phyloP scores from a whole-genome alignment of 2,888 invertebrate genomes.

The Troilus luridus region DNA sequence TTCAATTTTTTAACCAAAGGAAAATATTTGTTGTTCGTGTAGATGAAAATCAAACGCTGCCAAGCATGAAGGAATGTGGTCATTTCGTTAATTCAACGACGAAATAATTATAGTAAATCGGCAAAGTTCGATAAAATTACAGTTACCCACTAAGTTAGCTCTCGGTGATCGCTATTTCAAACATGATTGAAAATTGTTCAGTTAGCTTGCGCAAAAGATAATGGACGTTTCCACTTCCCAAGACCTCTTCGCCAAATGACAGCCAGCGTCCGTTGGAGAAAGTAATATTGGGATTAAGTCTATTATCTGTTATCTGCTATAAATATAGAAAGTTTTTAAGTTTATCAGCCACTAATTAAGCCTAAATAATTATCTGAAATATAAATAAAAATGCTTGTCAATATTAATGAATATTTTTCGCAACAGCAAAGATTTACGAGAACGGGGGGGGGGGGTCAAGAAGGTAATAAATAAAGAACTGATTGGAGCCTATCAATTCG shows the following conservation, averaged over 20 bases:
- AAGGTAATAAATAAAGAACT: background rate
- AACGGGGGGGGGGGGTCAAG: background rate
- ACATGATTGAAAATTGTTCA: background rate
- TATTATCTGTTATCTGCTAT: no score
- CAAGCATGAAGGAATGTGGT: background rate
- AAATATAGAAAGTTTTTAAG: no score
- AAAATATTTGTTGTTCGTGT: no score
- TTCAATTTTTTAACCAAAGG: no score
- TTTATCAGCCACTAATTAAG: no score
- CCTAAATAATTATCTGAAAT: no score
- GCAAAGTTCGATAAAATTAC: background rate
- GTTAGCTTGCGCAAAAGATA: background rate
- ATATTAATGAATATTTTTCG: background rate
- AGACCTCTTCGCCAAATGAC: background rate
- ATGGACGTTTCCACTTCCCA: background rate
- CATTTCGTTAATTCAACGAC: background rate
- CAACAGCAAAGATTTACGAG: conserved; percentile 9
- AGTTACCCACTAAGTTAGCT: background rate
- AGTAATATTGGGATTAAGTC: background rate
- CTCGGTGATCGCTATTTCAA: background rate
- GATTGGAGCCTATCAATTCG: background rate
- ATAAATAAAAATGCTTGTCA: background rate
- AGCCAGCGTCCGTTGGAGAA: background rate
- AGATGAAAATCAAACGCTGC: no score
- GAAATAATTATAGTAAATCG: background rate